Percentiles rank a stretch among this genome's conserved stretches.
These are phyloP conservation scores for Noturus placidus DNA, from an alignment of 2,113 vertebrate genomes.

Conservation along the genomic window DNA sequence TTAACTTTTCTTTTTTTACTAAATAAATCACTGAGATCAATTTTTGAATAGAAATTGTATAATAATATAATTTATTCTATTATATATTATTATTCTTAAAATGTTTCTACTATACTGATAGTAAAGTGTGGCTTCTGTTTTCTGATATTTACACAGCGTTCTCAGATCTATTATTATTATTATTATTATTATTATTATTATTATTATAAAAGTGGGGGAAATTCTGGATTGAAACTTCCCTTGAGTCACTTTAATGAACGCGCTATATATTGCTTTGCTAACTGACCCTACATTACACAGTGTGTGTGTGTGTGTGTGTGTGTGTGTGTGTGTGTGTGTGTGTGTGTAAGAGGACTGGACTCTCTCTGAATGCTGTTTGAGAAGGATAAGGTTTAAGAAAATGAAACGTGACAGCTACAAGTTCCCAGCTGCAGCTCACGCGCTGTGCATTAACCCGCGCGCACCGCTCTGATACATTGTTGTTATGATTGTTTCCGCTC, in stretches of 20 bases:
- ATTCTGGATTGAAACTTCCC: neutral
- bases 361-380: neutral
- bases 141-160: neutral
- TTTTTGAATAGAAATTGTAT: neutral
- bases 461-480: slow-evolving; percentile 17
- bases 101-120: neutral
- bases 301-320: neutral
- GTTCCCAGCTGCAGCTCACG: neutral
- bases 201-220: neutral
- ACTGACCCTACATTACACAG: too few relatives aligned
- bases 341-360: neutral
- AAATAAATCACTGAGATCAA: neutral
- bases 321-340: neutral
- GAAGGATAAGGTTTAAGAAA: neutral
- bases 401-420: slow-evolving; percentile 16
- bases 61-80: too few relatives aligned
- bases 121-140: neutral
- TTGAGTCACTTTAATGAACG: neutral
- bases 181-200: neutral
- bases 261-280: neutral
- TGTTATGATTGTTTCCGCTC: slow-evolving; percentile 58
- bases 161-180: neutral
- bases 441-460: neutral
- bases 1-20: neutral
- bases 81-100: neutral